Evolutionary conservation across 92 coral and sea anemone genomes (phyloP), one percentile per base, ranked within the genome.

Genomic region (Palythoa heliodiscus): DNA sequence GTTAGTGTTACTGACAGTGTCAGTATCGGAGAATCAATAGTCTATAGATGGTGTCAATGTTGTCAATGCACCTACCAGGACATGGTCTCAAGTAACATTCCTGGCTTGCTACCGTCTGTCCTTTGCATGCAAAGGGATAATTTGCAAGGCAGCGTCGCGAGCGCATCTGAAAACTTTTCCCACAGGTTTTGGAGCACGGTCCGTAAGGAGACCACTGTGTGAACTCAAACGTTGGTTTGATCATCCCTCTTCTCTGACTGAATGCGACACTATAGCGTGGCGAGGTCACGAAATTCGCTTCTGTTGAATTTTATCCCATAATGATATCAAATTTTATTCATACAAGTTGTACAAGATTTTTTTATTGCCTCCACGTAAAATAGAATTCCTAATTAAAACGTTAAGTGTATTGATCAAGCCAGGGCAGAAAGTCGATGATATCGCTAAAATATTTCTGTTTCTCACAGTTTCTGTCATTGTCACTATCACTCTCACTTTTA

Each of bases 21-120:
- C 73, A 76, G 38, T 52, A 6, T 0, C 29, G 0, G 20, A 52
- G 63, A 14, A 19, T 39, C 16, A 14, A 2, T 74, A 22, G 20
- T 7, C 7, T 25, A 22, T 37, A 29, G 35, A 58, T 7, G 6
- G 29, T 8, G 52, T 1, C 5, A 22, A 5, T 24, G 25, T 16
- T 60, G 61, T 43, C 23, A 75, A 4, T 22, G n/a, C 14, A 43
- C 75, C 93, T 52, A 94, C 99, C 89, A 11, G 92, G 87, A 57
- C 99, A 96, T 10, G 98, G 96, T 22, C 92, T 89, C 70, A 86
- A 86, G 58, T 94, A 94, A 22, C 98, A 96, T n/a, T 94, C 95
- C 50, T 96, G 93, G 10, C 87, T 91, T 87, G 94, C 95, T 35
- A 85, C 74, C 17, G 91, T 84, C 14, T 89, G 57, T 23, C 96